phyloP scores from a whole-genome alignment of 2,113 vertebrate species.

The Apeltes quadracus region DNA sequence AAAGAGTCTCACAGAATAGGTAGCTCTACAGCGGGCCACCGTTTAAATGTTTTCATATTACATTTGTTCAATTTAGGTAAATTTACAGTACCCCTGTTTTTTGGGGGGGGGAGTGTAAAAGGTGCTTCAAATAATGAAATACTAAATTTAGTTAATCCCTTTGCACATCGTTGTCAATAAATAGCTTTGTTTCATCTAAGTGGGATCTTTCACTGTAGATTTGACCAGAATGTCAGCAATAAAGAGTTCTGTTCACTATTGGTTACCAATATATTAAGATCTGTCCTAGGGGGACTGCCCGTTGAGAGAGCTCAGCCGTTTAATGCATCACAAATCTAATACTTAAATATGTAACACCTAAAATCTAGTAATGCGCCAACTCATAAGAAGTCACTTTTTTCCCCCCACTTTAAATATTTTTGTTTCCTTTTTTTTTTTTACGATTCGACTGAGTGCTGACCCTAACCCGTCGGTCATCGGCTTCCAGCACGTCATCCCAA shows the following conservation, averaged over 20 bases:
- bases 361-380: slow-evolving; percentile 77
- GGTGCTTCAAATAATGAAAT: slow-evolving; percentile 73
- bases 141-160: slow-evolving; percentile 55
- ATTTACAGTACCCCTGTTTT: slow-evolving; percentile 55
- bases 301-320: slow-evolving; percentile 76
- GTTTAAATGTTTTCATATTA: slow-evolving; percentile 56
- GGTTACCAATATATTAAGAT: slow-evolving; percentile 87
- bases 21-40: slow-evolving; percentile 51
- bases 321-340: slow-evolving; percentile 80
- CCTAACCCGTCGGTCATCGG: slow-evolving; percentile 26
- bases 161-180: slow-evolving; percentile 67
- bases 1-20: slow-evolving; percentile 35
- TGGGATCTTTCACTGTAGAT: slow-evolving; percentile 69
- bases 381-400: slow-evolving; percentile 64
- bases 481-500: slow-evolving; percentile 47
- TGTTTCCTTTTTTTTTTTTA: slow-evolving; percentile 57
- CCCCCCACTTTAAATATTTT: slow-evolving; percentile 61
- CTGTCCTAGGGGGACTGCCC: slow-evolving; percentile 83
- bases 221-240: slow-evolving; percentile 79
- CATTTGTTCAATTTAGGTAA: slow-evolving; percentile 29
- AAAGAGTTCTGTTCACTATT: slow-evolving; percentile 83
- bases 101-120: slow-evolving; percentile 47
- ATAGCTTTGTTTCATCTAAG: slow-evolving; percentile 60
- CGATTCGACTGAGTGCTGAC: slow-evolving; percentile 51
- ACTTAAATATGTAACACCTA: slow-evolving; percentile 80